Conservation (phyloP, 2,113 vertebrate genomes). For the Bostrychus sinensis region DNA sequence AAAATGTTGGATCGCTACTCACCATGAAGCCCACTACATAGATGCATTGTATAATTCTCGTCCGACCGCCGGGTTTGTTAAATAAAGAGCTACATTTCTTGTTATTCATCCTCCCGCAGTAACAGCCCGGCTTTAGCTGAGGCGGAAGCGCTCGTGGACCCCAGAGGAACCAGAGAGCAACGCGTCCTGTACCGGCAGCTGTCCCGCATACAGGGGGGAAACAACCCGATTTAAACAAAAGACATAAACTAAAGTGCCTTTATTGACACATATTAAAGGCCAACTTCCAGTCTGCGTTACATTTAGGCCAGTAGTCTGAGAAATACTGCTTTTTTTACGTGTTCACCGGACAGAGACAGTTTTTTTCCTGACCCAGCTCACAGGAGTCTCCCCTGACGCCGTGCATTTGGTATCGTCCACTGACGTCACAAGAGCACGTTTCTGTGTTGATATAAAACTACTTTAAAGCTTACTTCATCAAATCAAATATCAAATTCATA, state of each 20-base stretch:
- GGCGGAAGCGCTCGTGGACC: constrained; percentile 58
- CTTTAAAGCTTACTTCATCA: no score
- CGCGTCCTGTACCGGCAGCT: not conserved
- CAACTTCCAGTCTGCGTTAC: rapidly evolving
- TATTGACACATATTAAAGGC: rapidly evolving
- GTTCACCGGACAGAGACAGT: not conserved
- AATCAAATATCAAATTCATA: no score
- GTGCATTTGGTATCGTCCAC: constrained; percentile 59
- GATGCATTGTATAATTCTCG: constrained; percentile 74
- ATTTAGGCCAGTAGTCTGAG: rapidly evolving
- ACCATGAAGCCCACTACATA: constrained; percentile 84
- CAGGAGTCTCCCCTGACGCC: not conserved
- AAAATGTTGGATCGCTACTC: constrained; percentile 50
- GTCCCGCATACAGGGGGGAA: not conserved
- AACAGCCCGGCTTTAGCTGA: constrained; percentile 34
- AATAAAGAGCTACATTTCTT: constrained; percentile 62
- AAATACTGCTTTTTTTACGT: not conserved
- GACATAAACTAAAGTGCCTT: no score
- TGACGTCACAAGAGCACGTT: constrained; percentile 28
- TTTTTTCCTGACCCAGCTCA: not conserved
- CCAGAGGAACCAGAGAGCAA: constrained; percentile 1
- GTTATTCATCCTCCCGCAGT: constrained; percentile 73
- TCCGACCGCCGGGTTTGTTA: constrained; percentile 49
- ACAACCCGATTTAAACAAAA: no score
- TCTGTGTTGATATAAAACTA: not conserved